Evolutionary conservation across 1,140 invertebrate genomes (phyloP).

Genomic region (Drosophila teissieri): DNA sequence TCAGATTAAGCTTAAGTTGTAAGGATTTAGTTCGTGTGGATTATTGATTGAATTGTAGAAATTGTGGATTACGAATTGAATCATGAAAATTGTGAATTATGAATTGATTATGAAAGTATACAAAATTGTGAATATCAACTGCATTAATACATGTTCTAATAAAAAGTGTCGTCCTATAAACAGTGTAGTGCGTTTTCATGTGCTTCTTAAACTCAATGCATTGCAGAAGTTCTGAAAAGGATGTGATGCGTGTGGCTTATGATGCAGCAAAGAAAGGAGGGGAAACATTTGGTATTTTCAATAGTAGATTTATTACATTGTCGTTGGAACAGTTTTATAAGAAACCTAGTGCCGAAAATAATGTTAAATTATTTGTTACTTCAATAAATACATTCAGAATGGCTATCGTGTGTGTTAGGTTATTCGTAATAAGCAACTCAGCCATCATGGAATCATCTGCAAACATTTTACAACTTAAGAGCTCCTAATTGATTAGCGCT

Average conservation of each 20-base stretch:
- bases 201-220: not conserved
- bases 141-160: conserved; percentile 1
- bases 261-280: not conserved
- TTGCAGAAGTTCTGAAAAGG: not conserved
- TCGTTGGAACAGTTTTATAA: conserved; percentile 15
- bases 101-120: not conserved
- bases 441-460: conserved; percentile 15
- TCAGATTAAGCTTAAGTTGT: not conserved
- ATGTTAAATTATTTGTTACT: conserved; percentile 8
- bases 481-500: not conserved
- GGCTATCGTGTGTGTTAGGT: conserved; percentile 13
- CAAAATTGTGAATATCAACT: conserved; percentile 4
- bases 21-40: not conserved
- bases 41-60: not conserved
- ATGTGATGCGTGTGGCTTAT: not conserved
- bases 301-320: conserved; percentile 11
- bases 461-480: conserved; percentile 5
- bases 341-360: conserved; percentile 9
- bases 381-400: conserved; percentile 25
- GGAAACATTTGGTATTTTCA: not conserved
- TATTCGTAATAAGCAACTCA: conserved; percentile 21
- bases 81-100: not conserved
- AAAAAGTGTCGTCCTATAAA: not conserved
- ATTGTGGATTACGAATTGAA: not conserved
- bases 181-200: not conserved